A percentile compares a stretch with the other conserved stretches of the same genome.
These are phyloP conservation scores for Hippocampus comes DNA, from an alignment of 2,113 vertebrate genomes.

Conservation along the genomic window DNA sequence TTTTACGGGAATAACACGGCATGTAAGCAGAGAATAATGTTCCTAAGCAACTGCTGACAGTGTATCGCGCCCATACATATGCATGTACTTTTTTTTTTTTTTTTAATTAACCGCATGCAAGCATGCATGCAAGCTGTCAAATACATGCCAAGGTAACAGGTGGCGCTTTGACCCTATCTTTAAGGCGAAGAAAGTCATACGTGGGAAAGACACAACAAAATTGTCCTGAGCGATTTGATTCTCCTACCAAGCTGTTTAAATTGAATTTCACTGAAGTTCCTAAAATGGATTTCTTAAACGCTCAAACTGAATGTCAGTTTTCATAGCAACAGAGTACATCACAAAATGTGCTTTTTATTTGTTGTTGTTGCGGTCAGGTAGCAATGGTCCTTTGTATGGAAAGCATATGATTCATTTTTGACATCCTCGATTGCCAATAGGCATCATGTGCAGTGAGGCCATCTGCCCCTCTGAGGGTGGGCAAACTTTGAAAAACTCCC, in stretches of 20 bases:
- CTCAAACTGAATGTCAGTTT: too few relatives aligned
- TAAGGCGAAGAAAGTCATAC: too few relatives aligned
- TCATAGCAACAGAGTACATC: too few relatives aligned
- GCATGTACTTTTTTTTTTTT: not conserved
- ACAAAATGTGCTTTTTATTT: too few relatives aligned
- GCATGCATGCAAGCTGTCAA: not conserved
- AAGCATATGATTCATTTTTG: not conserved
- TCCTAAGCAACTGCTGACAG: not conserved
- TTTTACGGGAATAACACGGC: not conserved
- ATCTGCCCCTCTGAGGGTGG: too few relatives aligned
- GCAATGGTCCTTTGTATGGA: not conserved
- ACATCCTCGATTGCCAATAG: not conserved
- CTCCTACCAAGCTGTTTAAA: too few relatives aligned
- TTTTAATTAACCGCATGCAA: too few relatives aligned
- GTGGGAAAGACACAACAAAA: too few relatives aligned
- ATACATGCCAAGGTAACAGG: not conserved
- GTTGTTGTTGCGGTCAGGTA: not conserved
- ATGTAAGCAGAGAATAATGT: conserved; percentile 2
- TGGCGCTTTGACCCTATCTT: too few relatives aligned
- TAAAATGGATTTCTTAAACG: too few relatives aligned
- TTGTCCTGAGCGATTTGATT: not conserved
- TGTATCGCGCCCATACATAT: not conserved
- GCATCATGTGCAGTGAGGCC: not conserved
- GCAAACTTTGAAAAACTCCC: not conserved
- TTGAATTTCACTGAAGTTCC: too few relatives aligned